Evolutionary conservation across 2,888 invertebrate species (phyloP).

Genomic region (Drosophila cyrtoloma): DNA sequence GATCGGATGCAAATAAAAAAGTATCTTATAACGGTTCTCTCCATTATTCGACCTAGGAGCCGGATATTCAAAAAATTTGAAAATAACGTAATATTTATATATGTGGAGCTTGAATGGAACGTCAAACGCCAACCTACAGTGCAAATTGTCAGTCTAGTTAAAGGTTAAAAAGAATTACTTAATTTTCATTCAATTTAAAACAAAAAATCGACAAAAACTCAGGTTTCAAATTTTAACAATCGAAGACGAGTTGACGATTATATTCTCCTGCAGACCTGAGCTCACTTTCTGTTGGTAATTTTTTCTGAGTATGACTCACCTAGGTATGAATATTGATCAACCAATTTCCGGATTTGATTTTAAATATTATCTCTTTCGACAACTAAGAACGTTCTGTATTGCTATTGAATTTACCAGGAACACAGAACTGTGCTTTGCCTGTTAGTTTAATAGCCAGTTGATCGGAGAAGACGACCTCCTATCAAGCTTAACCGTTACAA

Average conservation of each 20-base stretch:
- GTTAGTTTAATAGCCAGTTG: background rate
- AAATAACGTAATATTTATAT: background rate
- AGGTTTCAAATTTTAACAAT: background rate
- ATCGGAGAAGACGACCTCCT: background rate
- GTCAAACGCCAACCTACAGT: background rate
- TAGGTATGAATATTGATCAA: background rate
- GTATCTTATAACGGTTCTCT: background rate
- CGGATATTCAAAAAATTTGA: background rate
- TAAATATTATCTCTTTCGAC: background rate
- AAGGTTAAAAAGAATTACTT: background rate
- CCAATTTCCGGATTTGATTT: background rate
- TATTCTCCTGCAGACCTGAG: background rate
- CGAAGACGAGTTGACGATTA: background rate
- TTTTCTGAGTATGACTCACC: background rate
- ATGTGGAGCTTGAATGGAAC: background rate
- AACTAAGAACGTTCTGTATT: background rate
- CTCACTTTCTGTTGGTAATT: background rate
- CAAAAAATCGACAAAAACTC: background rate
- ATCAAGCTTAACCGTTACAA: background rate
- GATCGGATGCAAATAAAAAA: background rate
- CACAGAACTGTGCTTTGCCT: background rate
- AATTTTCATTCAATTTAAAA: background rate
- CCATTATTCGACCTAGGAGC: background rate
- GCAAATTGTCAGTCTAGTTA: background rate
- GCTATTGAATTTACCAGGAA: background rate